Evolutionary conservation across 2,888 invertebrate species (phyloP).

Genomic region (Crossocerus cetratus): DNA sequence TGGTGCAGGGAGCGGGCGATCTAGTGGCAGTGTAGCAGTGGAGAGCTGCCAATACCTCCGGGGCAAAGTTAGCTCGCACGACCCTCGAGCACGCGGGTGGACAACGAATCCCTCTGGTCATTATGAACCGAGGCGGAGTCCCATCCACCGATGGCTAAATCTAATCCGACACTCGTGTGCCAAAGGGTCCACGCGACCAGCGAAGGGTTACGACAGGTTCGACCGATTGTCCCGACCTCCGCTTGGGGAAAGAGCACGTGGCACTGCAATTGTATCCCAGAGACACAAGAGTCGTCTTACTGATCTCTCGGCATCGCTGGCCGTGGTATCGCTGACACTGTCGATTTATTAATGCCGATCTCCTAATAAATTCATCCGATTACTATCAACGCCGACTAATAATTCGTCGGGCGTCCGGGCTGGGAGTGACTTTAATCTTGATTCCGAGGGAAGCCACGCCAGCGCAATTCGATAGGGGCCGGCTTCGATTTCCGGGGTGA

Average conservation of each 20-base stretch:
- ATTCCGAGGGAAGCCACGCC: too few relatives aligned
- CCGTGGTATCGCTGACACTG: too few relatives aligned
- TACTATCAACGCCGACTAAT: too few relatives aligned
- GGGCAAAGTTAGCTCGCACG: slow-evolving; percentile 51
- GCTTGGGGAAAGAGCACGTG: too few relatives aligned
- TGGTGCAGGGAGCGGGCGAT: slow-evolving; percentile 23
- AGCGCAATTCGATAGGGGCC: not conserved
- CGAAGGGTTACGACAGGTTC: slow-evolving; percentile 50
- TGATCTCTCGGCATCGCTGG: too few relatives aligned
- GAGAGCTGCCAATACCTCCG: slow-evolving; percentile 49
- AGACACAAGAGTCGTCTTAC: too few relatives aligned
- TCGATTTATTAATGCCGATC: too few relatives aligned
- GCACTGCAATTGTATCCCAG: too few relatives aligned
- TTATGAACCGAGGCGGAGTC: slow-evolving; percentile 67
- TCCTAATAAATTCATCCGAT: too few relatives aligned
- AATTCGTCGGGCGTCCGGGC: too few relatives aligned
- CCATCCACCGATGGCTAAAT: slow-evolving; percentile 66
- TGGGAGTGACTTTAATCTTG: too few relatives aligned
- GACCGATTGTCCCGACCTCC: slow-evolving; percentile 32
- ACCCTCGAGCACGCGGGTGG: slow-evolving; percentile 51
- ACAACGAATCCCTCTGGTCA: slow-evolving; percentile 64
- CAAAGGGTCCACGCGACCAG: slow-evolving; percentile 33
- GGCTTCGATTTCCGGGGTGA: not conserved
- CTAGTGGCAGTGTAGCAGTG: too few relatives aligned
- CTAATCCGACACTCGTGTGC: slow-evolving; percentile 68